Evolutionary conservation across 2,797 vertebrate species (phyloP).

Genomic region (Onychomys arenicola): DNA sequence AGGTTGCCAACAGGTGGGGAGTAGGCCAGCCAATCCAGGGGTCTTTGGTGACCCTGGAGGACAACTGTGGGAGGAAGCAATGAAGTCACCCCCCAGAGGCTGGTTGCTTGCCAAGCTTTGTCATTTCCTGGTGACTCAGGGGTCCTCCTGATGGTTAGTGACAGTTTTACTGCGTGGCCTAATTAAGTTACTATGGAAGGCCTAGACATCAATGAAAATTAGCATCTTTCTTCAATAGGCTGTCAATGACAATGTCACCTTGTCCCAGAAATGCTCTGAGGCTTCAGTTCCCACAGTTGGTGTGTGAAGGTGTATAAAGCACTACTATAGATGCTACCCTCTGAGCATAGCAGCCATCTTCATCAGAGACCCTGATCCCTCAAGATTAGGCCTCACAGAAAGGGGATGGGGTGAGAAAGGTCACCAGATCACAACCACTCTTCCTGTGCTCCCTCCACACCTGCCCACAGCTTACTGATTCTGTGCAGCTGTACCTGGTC

Average conservation of each 20-base stretch:
- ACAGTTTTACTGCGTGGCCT: conserved; percentile 83
- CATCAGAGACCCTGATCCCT: not conserved
- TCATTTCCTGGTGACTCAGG: conserved; percentile 85
- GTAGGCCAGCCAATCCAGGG: not conserved
- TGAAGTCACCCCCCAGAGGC: not conserved
- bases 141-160: conserved; percentile 73
- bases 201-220: conserved; percentile 69
- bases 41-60: not conserved
- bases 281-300: fast-evolving
- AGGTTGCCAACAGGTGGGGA: too few species aligned
- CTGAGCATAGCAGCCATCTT: not conserved
- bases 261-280: conserved; percentile 67
- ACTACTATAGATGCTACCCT: not conserved
- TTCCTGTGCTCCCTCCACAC: not conserved
- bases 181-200: conserved; percentile 82
- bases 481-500: not conserved
- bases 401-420: not conserved
- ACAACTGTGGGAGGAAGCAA: not conserved
- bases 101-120: conserved; percentile 68
- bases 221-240: conserved; percentile 81
- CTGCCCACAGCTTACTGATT: not conserved
- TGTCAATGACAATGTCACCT: conserved; percentile 84
- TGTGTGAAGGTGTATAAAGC: not conserved
- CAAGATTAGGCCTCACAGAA: not conserved
- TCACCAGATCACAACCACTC: not conserved